phyloP scores from a whole-genome alignment of 2,797 vertebrate species.

The Epinephelus malabaricus region DNA sequence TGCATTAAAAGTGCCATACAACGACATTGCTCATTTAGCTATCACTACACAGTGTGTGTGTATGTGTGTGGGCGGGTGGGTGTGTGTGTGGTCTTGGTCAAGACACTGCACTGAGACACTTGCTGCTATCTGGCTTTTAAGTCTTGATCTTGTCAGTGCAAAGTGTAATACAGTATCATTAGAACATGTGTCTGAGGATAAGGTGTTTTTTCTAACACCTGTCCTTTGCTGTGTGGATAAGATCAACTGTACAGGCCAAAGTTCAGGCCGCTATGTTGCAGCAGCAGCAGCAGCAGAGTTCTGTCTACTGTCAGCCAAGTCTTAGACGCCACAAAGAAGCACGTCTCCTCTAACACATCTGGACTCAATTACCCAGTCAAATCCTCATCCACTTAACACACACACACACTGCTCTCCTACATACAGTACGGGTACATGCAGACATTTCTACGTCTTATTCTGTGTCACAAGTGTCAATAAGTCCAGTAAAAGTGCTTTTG shows the following conservation, averaged over 20 bases:
- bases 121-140: neutral
- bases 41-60: neutral
- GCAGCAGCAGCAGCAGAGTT: constrained; percentile 52
- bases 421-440: neutral
- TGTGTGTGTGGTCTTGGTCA: constrained; percentile 6
- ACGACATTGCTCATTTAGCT: neutral
- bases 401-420: constrained; percentile 31
- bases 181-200: constrained; percentile 31
- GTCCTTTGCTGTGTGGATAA: constrained; percentile 32
- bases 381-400: constrained; percentile 56
- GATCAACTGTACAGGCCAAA: constrained; percentile 42
- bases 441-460: neutral
- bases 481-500: neutral
- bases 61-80: neutral
- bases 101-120: constrained; percentile 7
- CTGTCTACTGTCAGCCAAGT: constrained; percentile 54
- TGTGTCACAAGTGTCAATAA: neutral
- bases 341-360: constrained; percentile 71
- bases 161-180: constrained; percentile 24
- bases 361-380: constrained; percentile 78
- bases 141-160: constrained; percentile 10
- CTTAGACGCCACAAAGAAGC: constrained; percentile 47
- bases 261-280: constrained; percentile 51
- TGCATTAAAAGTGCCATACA: neutral
- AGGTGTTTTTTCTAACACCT: constrained; percentile 23